These are phyloP conservation scores for Ailurus styani DNA, from an alignment of 2,113 vertebrate genomes.

Conservation along the genomic window DNA sequence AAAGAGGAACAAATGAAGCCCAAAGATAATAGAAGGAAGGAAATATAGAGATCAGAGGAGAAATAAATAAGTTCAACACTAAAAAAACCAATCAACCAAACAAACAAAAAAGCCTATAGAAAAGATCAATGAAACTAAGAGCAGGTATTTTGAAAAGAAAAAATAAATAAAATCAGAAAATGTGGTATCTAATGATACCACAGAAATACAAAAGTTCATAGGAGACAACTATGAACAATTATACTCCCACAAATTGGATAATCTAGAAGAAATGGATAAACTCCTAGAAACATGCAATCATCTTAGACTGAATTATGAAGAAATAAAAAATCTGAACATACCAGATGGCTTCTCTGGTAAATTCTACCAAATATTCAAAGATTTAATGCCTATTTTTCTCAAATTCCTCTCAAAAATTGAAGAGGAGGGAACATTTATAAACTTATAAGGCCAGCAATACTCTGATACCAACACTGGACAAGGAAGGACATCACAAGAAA, in stretches of 20 bases:
- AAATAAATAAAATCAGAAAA: not conserved
- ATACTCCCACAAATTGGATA: not conserved
- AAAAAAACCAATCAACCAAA: not conserved
- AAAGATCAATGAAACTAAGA: not conserved
- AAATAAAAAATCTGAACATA: not conserved
- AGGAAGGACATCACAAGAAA: not conserved
- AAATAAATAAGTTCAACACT: not conserved
- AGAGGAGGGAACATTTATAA: not conserved
- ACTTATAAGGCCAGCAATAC: not conserved
- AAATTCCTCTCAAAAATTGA: not conserved
- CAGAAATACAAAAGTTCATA: not conserved
- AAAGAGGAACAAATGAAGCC: not conserved
- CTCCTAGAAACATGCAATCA: not conserved
- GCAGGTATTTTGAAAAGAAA: not conserved
- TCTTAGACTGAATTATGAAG: not conserved
- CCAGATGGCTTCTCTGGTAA: not conserved
- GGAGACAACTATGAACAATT: not conserved
- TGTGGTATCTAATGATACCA: not conserved
- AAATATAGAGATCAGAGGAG: not conserved
- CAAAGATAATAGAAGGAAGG: not conserved
- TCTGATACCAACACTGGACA: not conserved
- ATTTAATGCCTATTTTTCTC: not conserved
- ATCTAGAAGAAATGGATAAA: not conserved
- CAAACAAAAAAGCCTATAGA: not conserved
- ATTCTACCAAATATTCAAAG: not conserved